Percentiles rank a stretch among this genome's conserved stretches.
Conservation (phyloP, 2,888 invertebrate genomes). For the Maniola hyperantus region DNA sequence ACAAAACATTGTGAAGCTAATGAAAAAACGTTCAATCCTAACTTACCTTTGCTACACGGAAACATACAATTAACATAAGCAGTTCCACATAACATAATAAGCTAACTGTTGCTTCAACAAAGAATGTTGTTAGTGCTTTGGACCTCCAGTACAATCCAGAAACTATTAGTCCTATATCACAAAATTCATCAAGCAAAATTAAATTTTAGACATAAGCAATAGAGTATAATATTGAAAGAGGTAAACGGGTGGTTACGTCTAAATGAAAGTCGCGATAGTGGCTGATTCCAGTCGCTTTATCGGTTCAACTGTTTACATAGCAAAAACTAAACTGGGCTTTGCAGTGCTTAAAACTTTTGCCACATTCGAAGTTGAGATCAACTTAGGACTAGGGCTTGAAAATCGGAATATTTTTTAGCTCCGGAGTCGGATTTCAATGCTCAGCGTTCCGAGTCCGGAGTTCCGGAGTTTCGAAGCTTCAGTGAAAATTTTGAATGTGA, state of each 20-base stretch:
- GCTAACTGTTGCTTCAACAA: conserved; percentile 39
- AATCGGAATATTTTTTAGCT: no score
- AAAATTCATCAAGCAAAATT: neutral
- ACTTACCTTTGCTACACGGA: conserved; percentile 18
- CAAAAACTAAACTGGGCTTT: conserved; percentile 41
- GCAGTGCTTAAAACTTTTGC: conserved; percentile 39
- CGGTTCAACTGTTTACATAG: conserved; percentile 39
- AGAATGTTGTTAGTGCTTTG: conserved; percentile 30
- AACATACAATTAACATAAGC: conserved; percentile 17
- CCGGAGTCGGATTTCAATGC: no score
- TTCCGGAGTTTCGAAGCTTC: no score
- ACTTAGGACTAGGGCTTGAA: conserved; percentile 6
- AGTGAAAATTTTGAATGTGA: no score
- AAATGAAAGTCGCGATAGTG: neutral
- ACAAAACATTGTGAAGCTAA: conserved; percentile 1
- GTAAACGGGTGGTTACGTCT: neutral
- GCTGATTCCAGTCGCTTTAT: conserved; percentile 34
- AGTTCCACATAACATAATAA: conserved; percentile 30
- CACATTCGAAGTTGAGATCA: conserved; percentile 32
- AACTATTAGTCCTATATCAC: neutral
- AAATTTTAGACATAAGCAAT: neutral
- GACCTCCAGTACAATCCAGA: neutral
- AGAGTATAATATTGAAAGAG: neutral
- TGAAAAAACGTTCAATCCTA: neutral
- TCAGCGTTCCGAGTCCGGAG: no score